Conservation (phyloP, 2,113 vertebrate genomes). For the Percina caprodes region DNA sequence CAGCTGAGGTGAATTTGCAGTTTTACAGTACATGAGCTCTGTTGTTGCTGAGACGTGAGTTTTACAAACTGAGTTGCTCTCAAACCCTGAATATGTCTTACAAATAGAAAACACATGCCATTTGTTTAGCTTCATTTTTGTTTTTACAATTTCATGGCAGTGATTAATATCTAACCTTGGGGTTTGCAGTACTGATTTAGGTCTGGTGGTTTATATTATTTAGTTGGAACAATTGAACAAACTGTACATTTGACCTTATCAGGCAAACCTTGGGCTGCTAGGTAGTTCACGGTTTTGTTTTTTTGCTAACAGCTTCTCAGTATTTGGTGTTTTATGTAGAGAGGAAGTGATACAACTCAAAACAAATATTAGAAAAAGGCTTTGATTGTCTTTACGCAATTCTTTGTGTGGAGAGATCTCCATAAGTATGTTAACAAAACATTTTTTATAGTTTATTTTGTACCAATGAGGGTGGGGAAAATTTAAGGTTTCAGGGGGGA, state of each 20-base stretch:
- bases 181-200: slow-evolving; percentile 23
- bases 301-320: slow-evolving; percentile 38
- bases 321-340: slow-evolving; percentile 62
- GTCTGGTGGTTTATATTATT: slow-evolving; percentile 37
- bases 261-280: slow-evolving; percentile 28
- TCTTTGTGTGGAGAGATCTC: slow-evolving; percentile 66
- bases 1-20: slow-evolving; percentile 50
- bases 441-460: slow-evolving; percentile 25
- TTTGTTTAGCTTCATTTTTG: background rate
- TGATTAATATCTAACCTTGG: slow-evolving; percentile 16
- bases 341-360: slow-evolving; percentile 51
- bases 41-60: slow-evolving; percentile 22
- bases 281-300: slow-evolving; percentile 18
- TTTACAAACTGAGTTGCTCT: slow-evolving; percentile 43
- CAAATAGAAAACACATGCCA: slow-evolving; percentile 26
- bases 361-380: slow-evolving; percentile 57
- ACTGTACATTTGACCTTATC: slow-evolving; percentile 17
- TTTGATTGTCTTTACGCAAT: slow-evolving; percentile 81
- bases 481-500: slow-evolving; percentile 12
- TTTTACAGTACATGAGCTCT: slow-evolving; percentile 37
- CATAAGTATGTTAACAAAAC: slow-evolving; percentile 37
- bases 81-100: slow-evolving; percentile 47
- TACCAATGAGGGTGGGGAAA: slow-evolving; percentile 12
- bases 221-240: slow-evolving; percentile 26
- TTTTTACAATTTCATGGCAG: slow-evolving; percentile 19